A percentile compares a stretch with the other conserved stretches of the same genome.
Conservation (phyloP, 2,888 invertebrate species). For the Cerceris rybyensis region DNA sequence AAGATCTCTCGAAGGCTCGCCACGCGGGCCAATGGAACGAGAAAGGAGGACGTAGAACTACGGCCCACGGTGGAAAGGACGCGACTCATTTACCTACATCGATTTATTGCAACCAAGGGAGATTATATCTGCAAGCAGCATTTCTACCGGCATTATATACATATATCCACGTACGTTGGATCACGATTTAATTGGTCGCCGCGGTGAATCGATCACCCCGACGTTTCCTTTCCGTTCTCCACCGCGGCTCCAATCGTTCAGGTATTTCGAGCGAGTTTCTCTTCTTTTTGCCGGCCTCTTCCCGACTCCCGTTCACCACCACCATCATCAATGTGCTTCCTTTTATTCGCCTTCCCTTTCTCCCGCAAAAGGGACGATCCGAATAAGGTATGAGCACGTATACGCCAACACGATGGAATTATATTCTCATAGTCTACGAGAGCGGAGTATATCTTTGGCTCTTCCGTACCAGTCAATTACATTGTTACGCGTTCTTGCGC, state of each 20-base stretch:
- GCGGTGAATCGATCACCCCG: conserved; percentile 57
- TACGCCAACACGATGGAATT: conserved; percentile 27
- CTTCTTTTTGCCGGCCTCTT: neutral
- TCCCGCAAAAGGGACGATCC: conserved; percentile 1
- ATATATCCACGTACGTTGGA: conserved; percentile 46
- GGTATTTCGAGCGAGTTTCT: neutral
- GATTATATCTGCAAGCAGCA: conserved; percentile 59
- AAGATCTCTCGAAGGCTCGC: conserved; percentile 18
- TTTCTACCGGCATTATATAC: conserved; percentile 41
- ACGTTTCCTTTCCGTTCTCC: conserved; percentile 18
- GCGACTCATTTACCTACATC: conserved; percentile 72
- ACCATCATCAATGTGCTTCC: no score
- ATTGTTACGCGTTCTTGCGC: neutral
- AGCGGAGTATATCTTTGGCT: neutral
- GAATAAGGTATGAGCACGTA: conserved; percentile 25
- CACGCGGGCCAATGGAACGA: conserved; percentile 61
- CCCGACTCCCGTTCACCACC: no score
- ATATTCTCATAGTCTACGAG: conserved; percentile 15
- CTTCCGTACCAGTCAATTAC: neutral
- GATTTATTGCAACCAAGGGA: conserved; percentile 67
- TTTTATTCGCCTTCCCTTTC: no score
- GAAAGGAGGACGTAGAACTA: conserved; percentile 69
- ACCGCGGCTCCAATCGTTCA: neutral
- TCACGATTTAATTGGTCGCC: conserved; percentile 64
- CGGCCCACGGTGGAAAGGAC: conserved; percentile 53